Base-by-base conservation (phyloP, 2,797 vertebrate species). In the Ibycter americanus region DNA sequence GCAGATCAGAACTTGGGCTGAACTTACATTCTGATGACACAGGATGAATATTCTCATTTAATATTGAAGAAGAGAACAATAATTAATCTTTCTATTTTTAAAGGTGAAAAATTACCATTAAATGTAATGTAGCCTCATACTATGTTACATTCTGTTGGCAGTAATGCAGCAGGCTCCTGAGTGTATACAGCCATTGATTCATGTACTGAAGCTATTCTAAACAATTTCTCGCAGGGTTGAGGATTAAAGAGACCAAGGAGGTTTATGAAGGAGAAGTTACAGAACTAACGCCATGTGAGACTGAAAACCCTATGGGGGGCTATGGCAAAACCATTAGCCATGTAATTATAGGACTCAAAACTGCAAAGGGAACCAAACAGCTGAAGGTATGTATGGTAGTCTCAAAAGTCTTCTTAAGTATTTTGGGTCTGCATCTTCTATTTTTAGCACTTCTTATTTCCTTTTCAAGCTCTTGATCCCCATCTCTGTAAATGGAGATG, bases 231-330 rank as follows among this genome's bases (percentile, higher is more conserved):
- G 36, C 96, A 99, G 99, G 99, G 22, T 94, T 99, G 88, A 98
- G 99, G 80, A 99, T 99, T 98, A 99, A 99, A 98, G 99, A 99
- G 95, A 99, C 99, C 34, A 99, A 99, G 97, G 99, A 99, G 94
- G 99, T 99, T 89, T 99, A 99, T 94, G 99, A 99, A 98, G 99
- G 99, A 14, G 99, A 99, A 97, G 99, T 99, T 97, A 99, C 99
- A 32, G 99, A 99, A 97, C 97, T 99, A 88, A 99, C 99, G 56
- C 99, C 99, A 1, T 99, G 99, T 95, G 99, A 99, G 98, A 99
- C 99, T 1, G 99, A 99, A 97, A 99, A 99, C 97, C 99, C 99
- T 23, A 99, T 99, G 99, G 99, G 99, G 1, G 99, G 99, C 9
- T 99, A 99, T 9, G 99, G 99, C 59, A 99, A 99, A 98, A 99